Conservation (phyloP, 2,113 vertebrate species). For the Prolemur simus region DNA sequence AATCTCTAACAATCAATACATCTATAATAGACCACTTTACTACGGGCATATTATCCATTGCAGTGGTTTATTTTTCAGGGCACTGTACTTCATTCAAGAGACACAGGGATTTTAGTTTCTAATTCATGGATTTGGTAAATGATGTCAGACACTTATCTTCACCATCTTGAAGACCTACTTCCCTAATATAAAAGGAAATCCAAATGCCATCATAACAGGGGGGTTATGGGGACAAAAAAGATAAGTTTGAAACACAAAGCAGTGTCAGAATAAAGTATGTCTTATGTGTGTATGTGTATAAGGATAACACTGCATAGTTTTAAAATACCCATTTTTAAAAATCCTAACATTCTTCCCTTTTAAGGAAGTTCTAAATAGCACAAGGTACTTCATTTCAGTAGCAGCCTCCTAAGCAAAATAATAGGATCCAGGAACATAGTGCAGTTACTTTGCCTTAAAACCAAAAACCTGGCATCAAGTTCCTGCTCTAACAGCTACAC, state of each 20-base stretch:
- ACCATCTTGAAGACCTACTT: not conserved
- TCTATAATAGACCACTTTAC: not conserved
- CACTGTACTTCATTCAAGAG: not conserved
- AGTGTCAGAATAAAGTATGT: not conserved
- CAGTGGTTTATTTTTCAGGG: not conserved
- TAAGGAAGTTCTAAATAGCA: not conserved
- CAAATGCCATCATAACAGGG: not conserved
- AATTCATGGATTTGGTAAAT: not conserved
- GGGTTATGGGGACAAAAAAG: not conserved
- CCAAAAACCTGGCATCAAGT: not conserved
- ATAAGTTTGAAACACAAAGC: not conserved
- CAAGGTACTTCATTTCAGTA: not conserved
- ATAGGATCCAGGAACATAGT: not conserved
- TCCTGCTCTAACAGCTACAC: not conserved
- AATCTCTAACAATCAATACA: not conserved
- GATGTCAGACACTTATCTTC: not conserved
- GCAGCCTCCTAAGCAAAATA: not conserved
- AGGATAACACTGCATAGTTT: not conserved
- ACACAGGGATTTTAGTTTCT: not conserved
- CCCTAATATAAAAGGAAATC: not conserved
- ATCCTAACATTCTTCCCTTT: not conserved
- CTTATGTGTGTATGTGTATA: too few relatives aligned
- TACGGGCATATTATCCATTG: not conserved
- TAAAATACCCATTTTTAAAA: not conserved
- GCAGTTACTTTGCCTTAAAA: not conserved